Evolutionary conservation across 1,140 invertebrate genomes (phyloP), one percentile per base, ranked within the genome.

Genomic region (Oedothorax gibbosus): DNA sequence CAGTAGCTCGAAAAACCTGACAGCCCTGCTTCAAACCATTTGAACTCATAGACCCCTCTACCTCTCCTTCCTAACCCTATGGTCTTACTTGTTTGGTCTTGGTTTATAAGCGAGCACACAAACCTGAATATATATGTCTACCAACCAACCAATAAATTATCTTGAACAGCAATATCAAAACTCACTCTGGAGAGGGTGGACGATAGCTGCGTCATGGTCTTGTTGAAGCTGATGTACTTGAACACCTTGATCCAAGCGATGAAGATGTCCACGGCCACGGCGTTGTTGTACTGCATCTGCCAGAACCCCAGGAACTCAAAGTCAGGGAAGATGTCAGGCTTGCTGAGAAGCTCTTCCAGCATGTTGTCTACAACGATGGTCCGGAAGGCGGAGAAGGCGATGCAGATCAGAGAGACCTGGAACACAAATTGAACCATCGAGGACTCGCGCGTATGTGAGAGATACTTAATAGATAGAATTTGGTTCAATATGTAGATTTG

Each of bases 181-280:
- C 86, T 88, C 87, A 91, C 91, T 81, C 91, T 89, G 14, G 90
- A 91, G 10, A 95, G 89, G 3, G 95, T 95, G 11, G 92, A 93
- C 51, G 92, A 94, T 60, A 95, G 91, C 88, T 95, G 94, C 4
- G 92, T 93, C 92, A 96, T 94, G 0, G 94, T 95, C 90, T 94
- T 94, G 90, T 95, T 95, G 88, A 96, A 95, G 86, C 91, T 93
- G 87, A 93, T 92, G 89, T 93, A 93, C 88, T 93, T 93, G 90
- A 93, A 93, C 65, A 93, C 90, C 89, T 93, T 93, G 81, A 93
- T 91, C 92, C 92, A 93, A 7, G 92, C 92, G 86, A 93, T 91
- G 89, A 93, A 93, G 14, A 93, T 90, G 69, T 91, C 90, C 12
- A 93, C 88, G 18, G 93, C 92, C 49, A 92, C 90, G 4, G 90